Conservation (phyloP, 2,888 invertebrate species). For the Tiphia femorata region DNA sequence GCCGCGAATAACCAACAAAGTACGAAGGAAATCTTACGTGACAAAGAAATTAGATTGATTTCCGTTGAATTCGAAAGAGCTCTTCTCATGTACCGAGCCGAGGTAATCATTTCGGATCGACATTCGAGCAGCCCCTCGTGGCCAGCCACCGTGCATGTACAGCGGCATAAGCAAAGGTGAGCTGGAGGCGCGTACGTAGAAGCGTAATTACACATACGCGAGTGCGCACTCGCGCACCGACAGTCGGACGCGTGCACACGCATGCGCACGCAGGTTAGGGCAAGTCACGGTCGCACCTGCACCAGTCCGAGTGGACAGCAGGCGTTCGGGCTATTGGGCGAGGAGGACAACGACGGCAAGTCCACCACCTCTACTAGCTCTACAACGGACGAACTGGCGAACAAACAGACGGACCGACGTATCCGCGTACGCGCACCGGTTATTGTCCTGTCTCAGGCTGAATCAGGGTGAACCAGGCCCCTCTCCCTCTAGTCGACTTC, state of each 20-base stretch:
- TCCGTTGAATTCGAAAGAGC: too few relatives aligned
- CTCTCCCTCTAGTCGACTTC: conserved; percentile 46
- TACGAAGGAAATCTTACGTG: too few relatives aligned
- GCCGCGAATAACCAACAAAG: too few relatives aligned
- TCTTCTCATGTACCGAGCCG: too few relatives aligned
- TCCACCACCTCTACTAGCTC: too few relatives aligned
- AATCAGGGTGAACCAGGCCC: conserved; percentile 28
- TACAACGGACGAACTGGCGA: conserved; percentile 48
- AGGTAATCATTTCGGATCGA: too few relatives aligned
- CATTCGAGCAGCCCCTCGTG: too few relatives aligned
- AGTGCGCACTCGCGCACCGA: too few relatives aligned
- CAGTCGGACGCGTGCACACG: conserved; percentile 27
- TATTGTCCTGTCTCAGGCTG: conserved; percentile 45
- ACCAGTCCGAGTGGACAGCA: conserved; percentile 44
- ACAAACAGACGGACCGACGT: conserved; percentile 33
- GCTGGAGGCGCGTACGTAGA: conserved; percentile 25
- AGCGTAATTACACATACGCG: conserved; percentile 51
- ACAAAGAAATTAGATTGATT: too few relatives aligned
- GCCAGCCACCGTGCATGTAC: too few relatives aligned
- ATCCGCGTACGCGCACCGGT: conserved; percentile 32
- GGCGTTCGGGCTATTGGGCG: conserved; percentile 45
- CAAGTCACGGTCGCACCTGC: conserved; percentile 64
- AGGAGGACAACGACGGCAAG: too few relatives aligned
- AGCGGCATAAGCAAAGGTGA: too few relatives aligned
- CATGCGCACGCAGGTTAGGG: conserved; percentile 42